Base-by-base conservation (phyloP, 2,888 invertebrate species). In the Torymus texanus region DNA sequence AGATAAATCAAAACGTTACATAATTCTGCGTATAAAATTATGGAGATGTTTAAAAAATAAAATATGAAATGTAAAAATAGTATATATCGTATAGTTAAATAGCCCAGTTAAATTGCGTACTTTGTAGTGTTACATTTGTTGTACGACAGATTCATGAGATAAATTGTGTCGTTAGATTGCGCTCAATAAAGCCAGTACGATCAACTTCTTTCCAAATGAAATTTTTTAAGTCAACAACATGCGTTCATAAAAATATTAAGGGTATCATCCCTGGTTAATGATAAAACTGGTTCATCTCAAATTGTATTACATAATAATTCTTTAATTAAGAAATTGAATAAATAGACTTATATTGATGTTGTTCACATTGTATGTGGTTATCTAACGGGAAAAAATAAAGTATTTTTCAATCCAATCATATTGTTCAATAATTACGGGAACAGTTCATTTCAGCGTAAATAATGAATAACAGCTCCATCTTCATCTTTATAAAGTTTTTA, bases 141-240 rank as follows among this genome's bases (percentile, higher is more conserved):
- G 72, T 18, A 16, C 55, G 24, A 70, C 51, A 71, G 51, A 73
- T 68, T 68, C 29, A 76, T 51, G 76, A 76, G 73, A 80, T 71
- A 29, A 80, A 80, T 80, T 80, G 77, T 53, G 63, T 50, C 56
- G 71, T 68, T 75, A 65, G 59, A 78, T 80, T 80, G 80, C 53
- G 14, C 80, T 80, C 74, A 80, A 78, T 80, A 80, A 75, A 80
- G 70, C 80, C 70, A 74, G 80, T 78, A 50, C 56, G 71, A 80
- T 78, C 80, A 80, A 80, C 74, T 75, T 77, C 61, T 56, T 70
- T 74, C 73, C 66, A 61, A 80, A 75, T 67, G 14, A 56, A 61
- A 79, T 75, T 61, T 79, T 63, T 75, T 59, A 2, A 24, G 67
- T 53, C 59, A 53, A 53, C 70, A 62, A 65, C 18, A 63, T 63